Conservation (phyloP, 2,113 vertebrate species). For the Panurus biarmicus region DNA sequence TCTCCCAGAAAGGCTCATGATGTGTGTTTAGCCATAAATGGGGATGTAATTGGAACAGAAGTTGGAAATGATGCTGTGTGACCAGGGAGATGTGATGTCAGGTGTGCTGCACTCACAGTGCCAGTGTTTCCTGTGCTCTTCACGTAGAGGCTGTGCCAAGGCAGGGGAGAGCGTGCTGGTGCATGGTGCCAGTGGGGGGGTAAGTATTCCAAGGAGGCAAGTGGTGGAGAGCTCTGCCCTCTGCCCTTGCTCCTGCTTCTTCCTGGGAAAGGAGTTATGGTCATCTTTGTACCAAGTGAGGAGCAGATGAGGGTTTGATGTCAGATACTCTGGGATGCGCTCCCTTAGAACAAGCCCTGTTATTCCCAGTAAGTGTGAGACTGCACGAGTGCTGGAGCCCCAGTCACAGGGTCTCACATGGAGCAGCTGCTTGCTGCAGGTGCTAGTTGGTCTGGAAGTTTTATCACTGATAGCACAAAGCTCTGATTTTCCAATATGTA, state of each 20-base stretch:
- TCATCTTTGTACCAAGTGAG: not conserved
- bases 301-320: not conserved
- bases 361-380: not conserved
- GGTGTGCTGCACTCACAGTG: not conserved
- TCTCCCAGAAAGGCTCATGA: not conserved
- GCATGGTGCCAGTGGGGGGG: slow-evolving; percentile 93
- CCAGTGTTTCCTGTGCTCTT: not conserved
- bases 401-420: not conserved
- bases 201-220: slow-evolving; percentile 61
- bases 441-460: not conserved
- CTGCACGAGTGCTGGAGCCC: not conserved
- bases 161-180: slow-evolving; percentile 84
- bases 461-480: not conserved
- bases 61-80: not conserved
- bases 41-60: not conserved
- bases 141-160: slow-evolving; percentile 73
- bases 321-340: not conserved
- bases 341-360: not conserved
- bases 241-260: not conserved
- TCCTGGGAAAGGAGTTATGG: not conserved
- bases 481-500: not conserved
- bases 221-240: not conserved
- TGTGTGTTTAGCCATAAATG: not conserved
- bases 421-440: not conserved
- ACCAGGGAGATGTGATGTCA: not conserved